Base-by-base conservation (phyloP, 2,888 invertebrate species). In the Cryptosula pallasiana region DNA sequence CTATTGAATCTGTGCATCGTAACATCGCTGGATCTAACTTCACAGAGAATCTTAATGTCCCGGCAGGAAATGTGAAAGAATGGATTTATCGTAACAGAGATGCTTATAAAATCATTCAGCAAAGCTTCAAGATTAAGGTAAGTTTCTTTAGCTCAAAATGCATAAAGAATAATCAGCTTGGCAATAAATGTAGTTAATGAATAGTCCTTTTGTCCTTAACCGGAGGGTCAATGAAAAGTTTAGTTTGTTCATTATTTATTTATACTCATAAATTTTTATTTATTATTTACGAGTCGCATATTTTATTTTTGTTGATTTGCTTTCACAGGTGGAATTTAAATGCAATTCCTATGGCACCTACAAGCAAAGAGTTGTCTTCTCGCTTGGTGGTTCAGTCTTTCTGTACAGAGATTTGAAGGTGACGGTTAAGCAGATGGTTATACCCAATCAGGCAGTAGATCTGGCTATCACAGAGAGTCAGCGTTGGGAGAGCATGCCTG, bases 301-400 rank as follows among this genome's bases (percentile, higher is more conserved):
- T n/a, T n/a, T n/a, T n/a, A n/a, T n/a, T n/a, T n/a, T n/a, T n/a
- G n/a, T n/a, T n/a, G n/a, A n/a, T n/a, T n/a, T n/a, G n/a, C n/a
- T n/a, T n/a, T n/a, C n/a, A 5, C 75, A 84, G 84, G 79, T 91
- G 55, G 86, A 86, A 69, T 91, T 91, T 81, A 86, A 87, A 72
- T 90, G 91, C 0, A 89, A 90, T 75, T 90, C 91, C 73, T 92
- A 90, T 80, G 92, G 90, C 32, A 91, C 91, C 1, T 92, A 92
- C 82, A 88, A 91, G 1, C 92, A 93, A 82, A 89, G 90, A 0
- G 87, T 92, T 1, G 89, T 92, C 1, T 91, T 92, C 82, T 91
- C 91, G 82, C 90, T 91, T 79, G 90, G 90, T 0, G 76, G 5
- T 13, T 5, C 5, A 45, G 20, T 5, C 9, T 45, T 13, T 20